These are phyloP conservation scores for Regulus satrapa DNA, from an alignment of 2,113 vertebrate species.

Conservation along the genomic window DNA sequence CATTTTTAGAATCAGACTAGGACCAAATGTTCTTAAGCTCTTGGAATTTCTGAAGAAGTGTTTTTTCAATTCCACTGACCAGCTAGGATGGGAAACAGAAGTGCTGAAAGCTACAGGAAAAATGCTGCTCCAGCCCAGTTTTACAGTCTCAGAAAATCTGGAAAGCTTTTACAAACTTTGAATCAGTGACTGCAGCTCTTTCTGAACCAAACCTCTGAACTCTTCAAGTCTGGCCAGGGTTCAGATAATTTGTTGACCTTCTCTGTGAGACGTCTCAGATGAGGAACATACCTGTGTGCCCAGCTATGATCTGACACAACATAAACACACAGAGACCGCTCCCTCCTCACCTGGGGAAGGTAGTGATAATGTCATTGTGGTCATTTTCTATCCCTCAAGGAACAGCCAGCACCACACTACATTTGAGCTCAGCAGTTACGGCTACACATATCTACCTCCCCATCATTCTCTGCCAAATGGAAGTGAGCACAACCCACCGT, in stretches of 20 bases:
- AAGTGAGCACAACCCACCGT: fast-evolving
- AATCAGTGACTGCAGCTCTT: constrained; percentile 27
- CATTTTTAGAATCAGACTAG: constrained; percentile 50
- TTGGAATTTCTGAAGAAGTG: constrained; percentile 58
- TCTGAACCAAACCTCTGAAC: constrained; percentile 45
- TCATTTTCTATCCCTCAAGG: background rate
- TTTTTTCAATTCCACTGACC: constrained; percentile 38
- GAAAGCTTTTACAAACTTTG: constrained; percentile 31
- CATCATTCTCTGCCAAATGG: background rate
- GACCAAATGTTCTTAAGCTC: constrained; percentile 61
- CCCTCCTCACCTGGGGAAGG: background rate
- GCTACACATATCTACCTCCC: background rate
- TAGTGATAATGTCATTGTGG: background rate
- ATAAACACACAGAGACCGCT: background rate
- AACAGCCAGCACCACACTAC: background rate
- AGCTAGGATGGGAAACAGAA: constrained; percentile 51
- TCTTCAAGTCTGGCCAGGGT: constrained; percentile 13
- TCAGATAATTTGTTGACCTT: constrained; percentile 28
- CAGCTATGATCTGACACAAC: background rate
- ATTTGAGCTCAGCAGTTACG: background rate
- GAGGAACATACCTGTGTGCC: background rate
- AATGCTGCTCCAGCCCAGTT: constrained; percentile 41
- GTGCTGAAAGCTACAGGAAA: constrained; percentile 57
- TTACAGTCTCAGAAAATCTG: constrained; percentile 48
- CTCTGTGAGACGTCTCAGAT: background rate